Evolutionary conservation across 1,140 invertebrate species (phyloP).

Genomic region (Camponotus floridanus): DNA sequence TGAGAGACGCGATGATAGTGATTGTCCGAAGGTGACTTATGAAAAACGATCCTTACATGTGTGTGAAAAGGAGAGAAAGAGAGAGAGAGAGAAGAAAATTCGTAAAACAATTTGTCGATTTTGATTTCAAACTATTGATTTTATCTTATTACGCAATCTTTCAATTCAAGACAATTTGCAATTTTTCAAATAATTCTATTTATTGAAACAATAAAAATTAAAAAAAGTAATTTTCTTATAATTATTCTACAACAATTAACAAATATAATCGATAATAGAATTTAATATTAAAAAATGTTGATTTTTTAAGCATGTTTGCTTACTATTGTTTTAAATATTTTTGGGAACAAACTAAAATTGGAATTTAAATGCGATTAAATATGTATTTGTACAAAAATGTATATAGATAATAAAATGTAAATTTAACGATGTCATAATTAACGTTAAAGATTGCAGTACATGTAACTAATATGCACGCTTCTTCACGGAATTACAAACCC

Average conservation of each 20-base stretch:
- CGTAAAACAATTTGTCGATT: background rate
- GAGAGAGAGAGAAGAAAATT: constrained; percentile 69
- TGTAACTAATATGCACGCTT: constrained; percentile 38
- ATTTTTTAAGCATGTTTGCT: background rate
- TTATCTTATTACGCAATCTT: constrained; percentile 3
- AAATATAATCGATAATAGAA: background rate
- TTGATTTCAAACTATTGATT: constrained; percentile 32
- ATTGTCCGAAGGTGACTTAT: constrained; percentile 78
- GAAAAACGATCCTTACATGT: constrained; percentile 81
- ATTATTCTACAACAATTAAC: background rate
- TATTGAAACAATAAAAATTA: background rate
- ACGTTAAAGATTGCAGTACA: constrained; percentile 23
- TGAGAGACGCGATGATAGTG: constrained; percentile 56
- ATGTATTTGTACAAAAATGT: background rate
- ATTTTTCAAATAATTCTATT: background rate
- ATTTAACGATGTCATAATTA: background rate
- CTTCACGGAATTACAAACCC: constrained; percentile 33
- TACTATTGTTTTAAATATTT: background rate
- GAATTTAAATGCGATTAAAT: background rate
- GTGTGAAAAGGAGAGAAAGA: no score
- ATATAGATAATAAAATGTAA: background rate
- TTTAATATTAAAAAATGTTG: background rate
- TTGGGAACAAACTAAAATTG: background rate
- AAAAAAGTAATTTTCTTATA: background rate
- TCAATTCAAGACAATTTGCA: background rate